Percentiles rank a stretch among this genome's conserved stretches.
Conservation (phyloP, 1,140 invertebrate genomes). For the Platyura marginata region DNA sequence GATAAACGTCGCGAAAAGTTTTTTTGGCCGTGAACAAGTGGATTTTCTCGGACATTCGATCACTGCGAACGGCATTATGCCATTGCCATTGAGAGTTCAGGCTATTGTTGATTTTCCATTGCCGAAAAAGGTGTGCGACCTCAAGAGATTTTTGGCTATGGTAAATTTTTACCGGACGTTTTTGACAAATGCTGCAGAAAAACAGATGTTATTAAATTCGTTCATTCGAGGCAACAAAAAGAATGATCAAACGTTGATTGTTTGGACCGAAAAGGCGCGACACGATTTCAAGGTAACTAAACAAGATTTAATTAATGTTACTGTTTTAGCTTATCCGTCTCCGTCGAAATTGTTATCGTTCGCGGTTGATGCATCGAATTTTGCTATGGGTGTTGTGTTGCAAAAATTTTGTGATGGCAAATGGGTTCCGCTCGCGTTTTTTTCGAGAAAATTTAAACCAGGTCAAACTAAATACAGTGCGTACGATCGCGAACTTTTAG, state of each 20-base stretch:
- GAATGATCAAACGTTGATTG: constrained; percentile 8
- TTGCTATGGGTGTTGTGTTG: constrained; percentile 11
- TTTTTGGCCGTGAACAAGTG: constrained; percentile 10
- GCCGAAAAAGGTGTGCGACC: constrained; percentile 12
- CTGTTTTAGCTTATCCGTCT: constrained; percentile 7
- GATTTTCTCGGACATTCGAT: constrained; percentile 11
- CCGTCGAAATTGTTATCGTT: constrained; percentile 5
- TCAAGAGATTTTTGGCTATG: constrained; percentile 24
- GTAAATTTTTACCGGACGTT: constrained; percentile 21
- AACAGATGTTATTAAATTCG: constrained; percentile 9
- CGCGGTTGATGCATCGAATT: constrained; percentile 10
- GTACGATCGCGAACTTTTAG: constrained; percentile 28
- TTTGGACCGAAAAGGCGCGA: constrained; percentile 5
- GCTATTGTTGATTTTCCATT: constrained; percentile 9
- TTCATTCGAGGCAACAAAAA: constrained; percentile 9
- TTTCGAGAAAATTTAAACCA: constrained; percentile 18
- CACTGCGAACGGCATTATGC: constrained; percentile 8
- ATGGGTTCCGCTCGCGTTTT: constrained; percentile 20
- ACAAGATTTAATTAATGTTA: constrained; percentile 8
- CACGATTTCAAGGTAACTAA: constrained; percentile 14
- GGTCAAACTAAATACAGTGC: constrained; percentile 19
- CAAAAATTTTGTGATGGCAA: constrained; percentile 6
- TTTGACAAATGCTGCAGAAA: constrained; percentile 11
- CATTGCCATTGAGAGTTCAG: constrained; percentile 1
- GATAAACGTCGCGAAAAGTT: constrained; percentile 13